These are phyloP conservation scores for Andrena praecox DNA, from an alignment of 2,888 invertebrate genomes.

Conservation along the genomic window DNA sequence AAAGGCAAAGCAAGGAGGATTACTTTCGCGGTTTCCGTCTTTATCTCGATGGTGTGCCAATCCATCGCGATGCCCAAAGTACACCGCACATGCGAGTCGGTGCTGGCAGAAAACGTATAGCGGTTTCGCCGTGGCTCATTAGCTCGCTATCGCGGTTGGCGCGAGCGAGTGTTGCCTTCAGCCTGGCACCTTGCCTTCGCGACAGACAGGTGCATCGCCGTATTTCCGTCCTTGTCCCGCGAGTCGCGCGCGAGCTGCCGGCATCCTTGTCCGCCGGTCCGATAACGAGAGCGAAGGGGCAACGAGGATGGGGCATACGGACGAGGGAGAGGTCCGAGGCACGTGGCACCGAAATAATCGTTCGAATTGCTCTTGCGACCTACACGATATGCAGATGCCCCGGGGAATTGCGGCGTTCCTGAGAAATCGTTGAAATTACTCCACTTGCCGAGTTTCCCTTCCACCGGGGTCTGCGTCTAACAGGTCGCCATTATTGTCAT, in stretches of 20 bases:
- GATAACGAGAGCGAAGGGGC: slow-evolving; percentile 73
- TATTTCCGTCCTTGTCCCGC: slow-evolving; percentile 57
- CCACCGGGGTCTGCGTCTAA: background rate
- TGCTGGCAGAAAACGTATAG: slow-evolving; percentile 56
- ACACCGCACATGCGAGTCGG: slow-evolving; percentile 24
- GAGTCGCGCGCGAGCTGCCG: slow-evolving; percentile 37
- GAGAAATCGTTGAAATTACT: slow-evolving; percentile 47
- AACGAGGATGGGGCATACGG: slow-evolving; percentile 30
- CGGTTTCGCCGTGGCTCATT: slow-evolving; percentile 78
- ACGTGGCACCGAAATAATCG: slow-evolving; percentile 77
- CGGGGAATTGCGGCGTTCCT: slow-evolving; percentile 28
- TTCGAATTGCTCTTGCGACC: slow-evolving; percentile 59
- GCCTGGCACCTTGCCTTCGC: slow-evolving; percentile 77
- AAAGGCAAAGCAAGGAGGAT: slow-evolving; percentile 56
- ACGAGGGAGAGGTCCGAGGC: slow-evolving; percentile 61
- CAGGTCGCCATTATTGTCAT: background rate
- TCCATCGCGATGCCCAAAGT: slow-evolving; percentile 15
- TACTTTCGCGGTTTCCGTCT: slow-evolving; percentile 60
- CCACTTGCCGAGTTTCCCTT: slow-evolving; percentile 17
- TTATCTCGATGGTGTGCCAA: slow-evolving; percentile 47
- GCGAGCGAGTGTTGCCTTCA: slow-evolving; percentile 74
- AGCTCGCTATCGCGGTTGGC: slow-evolving; percentile 79
- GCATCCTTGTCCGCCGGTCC: slow-evolving; percentile 70
- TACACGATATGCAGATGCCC: slow-evolving; percentile 59
- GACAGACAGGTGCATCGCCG: slow-evolving; percentile 79